Evolutionary conservation across 2,113 vertebrate species (phyloP), one percentile per base, ranked within the genome.

Genomic region (Cyprinodon tularosa): DNA sequence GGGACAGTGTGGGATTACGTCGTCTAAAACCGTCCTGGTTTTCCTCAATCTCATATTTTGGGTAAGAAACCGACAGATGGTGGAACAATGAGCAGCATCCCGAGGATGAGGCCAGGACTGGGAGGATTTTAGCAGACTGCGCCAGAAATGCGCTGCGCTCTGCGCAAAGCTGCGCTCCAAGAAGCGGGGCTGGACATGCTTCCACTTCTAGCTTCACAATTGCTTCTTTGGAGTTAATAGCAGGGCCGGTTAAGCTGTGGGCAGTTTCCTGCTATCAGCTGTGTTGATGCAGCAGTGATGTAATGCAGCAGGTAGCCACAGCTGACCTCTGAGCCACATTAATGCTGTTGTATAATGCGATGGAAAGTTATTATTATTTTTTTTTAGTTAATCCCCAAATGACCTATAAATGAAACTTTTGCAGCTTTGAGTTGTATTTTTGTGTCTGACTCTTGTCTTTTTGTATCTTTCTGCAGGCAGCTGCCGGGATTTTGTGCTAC

Each of bases 1-100:
- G 94, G 93, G 94, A 40, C 97, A 98, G 93, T 99, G 97, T 82
- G 97, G 97, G 36, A 96, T 98, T 78, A 98, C 96, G 69, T 99
- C 97, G 22, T 99, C 97, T 57, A 98, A 99, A 92, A 99, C 97
- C 68, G 97, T 99, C 66, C 81, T 99, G 86, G 96, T 99, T 82
- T 99, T 99, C 82, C 96, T 99, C 62, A 99, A 98, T 85, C 96
- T 99, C 63, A 98, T 99, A 82, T 99, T 98, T 83, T 98, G 98
- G 98, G 98, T 98, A 94, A 97, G 96, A 37, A 80, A 76, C 71
- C 50, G 57, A 7, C 22, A 40, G 15, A 39, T 65, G 53, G 70
- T 62, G 50, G 70, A 73, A 80, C 80, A 82, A 77, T 75, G 85
- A 80, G 78, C 76, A 81, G 85, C 85, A 80, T 82, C 74, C 59